These are phyloP conservation scores for Hydrozoanthus tunicans DNA, from an alignment of 64 coral and sea anemone genomes.

Conservation along the genomic window DNA sequence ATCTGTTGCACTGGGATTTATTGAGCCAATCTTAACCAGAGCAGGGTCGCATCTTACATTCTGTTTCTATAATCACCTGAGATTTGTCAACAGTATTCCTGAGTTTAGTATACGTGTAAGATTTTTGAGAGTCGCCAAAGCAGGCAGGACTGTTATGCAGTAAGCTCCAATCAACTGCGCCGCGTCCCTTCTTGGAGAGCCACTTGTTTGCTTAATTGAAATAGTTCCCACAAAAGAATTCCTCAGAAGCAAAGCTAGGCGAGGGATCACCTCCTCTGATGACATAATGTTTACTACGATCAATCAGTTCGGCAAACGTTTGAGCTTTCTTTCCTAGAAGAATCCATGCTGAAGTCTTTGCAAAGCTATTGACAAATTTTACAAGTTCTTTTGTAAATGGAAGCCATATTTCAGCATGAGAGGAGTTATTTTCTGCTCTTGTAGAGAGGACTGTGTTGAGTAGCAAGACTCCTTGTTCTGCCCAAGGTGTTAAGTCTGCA, in stretches of 20 bases:
- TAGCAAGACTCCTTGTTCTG: slow-evolving; percentile 21
- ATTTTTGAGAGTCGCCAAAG: background rate
- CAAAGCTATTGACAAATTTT: slow-evolving; percentile 31
- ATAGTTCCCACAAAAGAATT: slow-evolving; percentile 61
- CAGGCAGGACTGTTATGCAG: slow-evolving; percentile 5
- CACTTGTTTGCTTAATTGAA: slow-evolving; percentile 53
- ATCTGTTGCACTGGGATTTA: too few relatives aligned
- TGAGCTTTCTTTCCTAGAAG: slow-evolving; percentile 22
- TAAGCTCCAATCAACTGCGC: slow-evolving; percentile 36
- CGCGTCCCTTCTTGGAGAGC: background rate
- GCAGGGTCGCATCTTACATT: slow-evolving; percentile 31
- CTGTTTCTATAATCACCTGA: slow-evolving; percentile 23
- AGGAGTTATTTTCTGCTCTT: background rate
- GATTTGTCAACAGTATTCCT: background rate
- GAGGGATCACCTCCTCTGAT: slow-evolving; percentile 34
- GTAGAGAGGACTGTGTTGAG: slow-evolving; percentile 41
- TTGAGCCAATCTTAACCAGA: background rate
- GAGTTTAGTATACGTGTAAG: background rate
- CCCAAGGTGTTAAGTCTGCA: slow-evolving; percentile 40
- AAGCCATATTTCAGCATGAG: slow-evolving; percentile 24
- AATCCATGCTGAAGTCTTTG: slow-evolving; percentile 48
- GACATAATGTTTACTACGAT: slow-evolving; percentile 45
- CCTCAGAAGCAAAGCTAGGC: background rate
- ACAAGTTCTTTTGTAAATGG: slow-evolving; percentile 36
- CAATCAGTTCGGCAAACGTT: background rate